These are phyloP conservation scores for Siphamia tubifer DNA, from an alignment of 2,113 vertebrate genomes.

Conservation along the genomic window DNA sequence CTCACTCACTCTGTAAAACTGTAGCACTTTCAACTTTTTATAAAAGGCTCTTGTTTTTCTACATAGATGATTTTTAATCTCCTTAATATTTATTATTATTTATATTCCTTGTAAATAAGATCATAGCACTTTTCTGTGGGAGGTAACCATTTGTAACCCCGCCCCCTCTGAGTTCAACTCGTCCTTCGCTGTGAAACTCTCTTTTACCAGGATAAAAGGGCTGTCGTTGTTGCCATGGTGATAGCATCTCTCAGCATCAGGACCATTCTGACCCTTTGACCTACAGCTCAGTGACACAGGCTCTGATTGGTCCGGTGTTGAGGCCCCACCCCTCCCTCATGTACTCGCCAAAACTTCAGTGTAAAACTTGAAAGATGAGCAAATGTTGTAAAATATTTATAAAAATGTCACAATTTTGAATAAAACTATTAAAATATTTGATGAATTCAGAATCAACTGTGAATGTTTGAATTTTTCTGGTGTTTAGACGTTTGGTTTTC, in stretches of 20 bases:
- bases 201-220: background rate
- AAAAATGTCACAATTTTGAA: constrained; percentile 63
- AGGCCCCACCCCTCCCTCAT: constrained; percentile 34
- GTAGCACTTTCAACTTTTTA: constrained; percentile 36
- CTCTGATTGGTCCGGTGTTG: constrained; percentile 43
- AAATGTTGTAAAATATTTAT: constrained; percentile 52
- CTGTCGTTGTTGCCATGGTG: constrained; percentile 40
- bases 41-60: too few species aligned
- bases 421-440: constrained; percentile 61
- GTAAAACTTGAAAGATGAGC: constrained; percentile 62
- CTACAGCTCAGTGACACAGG: constrained; percentile 31
- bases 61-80: too few species aligned
- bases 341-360: constrained; percentile 71
- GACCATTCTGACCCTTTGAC: background rate
- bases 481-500: too few species aligned
- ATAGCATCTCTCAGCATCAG: constrained; percentile 16
- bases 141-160: background rate
- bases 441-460: constrained; percentile 24
- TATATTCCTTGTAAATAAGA: background rate
- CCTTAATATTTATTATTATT: too few species aligned
- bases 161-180: background rate
- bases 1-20: background rate
- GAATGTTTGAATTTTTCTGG: too few species aligned
- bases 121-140: background rate
- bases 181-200: too few species aligned